A percentile compares a stretch with the other conserved stretches of the same genome.
These are phyloP conservation scores for Pantala flavescens DNA, from an alignment of 1,140 invertebrate genomes.

Conservation along the genomic window DNA sequence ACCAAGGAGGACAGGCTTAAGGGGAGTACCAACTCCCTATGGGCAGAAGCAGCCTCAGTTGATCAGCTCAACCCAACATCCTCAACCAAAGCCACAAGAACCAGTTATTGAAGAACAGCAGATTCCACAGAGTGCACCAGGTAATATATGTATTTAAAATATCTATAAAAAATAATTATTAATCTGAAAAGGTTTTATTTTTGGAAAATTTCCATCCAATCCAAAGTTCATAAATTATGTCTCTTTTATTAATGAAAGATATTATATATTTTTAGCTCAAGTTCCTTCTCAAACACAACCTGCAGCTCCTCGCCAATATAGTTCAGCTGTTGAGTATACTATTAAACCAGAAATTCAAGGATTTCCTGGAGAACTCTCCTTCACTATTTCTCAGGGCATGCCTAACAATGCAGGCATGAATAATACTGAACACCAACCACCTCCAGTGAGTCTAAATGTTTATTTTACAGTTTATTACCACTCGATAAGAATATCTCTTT, in stretches of 20 bases:
- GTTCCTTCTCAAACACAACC: not conserved
- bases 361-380: not conserved
- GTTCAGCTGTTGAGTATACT: not conserved
- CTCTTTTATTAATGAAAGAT: too few species aligned
- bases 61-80: not conserved
- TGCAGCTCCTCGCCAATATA: not conserved
- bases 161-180: too few species aligned
- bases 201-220: too few species aligned
- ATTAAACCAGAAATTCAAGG: not conserved
- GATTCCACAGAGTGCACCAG: not conserved
- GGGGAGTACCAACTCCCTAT: conserved; percentile 23
- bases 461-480: not conserved
- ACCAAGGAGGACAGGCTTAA: conserved; percentile 52
- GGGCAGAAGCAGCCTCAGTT: conserved; percentile 7
- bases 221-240: too few species aligned
- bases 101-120: not conserved
- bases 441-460: not conserved
- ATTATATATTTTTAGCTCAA: not conserved
- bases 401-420: not conserved
- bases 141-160: too few species aligned
- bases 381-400: not conserved
- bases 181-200: too few species aligned
- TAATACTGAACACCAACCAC: not conserved
- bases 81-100: not conserved
- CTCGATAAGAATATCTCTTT: too few species aligned